Percentiles rank a stretch among this genome's conserved stretches.
Evolutionary conservation across 2,797 vertebrate species (phyloP).

Genomic region (Coregonus ussuriensis): DNA sequence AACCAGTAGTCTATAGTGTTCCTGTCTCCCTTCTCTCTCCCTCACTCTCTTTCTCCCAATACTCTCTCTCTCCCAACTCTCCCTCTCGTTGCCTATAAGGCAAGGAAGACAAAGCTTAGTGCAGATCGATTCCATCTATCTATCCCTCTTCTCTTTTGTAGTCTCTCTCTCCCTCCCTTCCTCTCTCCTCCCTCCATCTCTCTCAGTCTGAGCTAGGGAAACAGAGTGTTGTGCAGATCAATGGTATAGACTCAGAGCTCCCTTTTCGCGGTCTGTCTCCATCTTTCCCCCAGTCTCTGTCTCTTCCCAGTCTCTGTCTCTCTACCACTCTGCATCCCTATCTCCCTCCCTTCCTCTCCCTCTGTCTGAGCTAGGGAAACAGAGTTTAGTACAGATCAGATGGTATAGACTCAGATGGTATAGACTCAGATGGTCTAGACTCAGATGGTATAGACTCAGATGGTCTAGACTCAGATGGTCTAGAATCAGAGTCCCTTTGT

Average conservation of each 20-base stretch:
- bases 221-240: not conserved
- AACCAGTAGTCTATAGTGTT: slow-evolving; percentile 32
- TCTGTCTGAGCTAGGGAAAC: not conserved
- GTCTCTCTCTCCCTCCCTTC: not conserved
- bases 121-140: slow-evolving; percentile 71
- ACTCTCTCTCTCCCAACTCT: not conserved
- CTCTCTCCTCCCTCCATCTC: too few relatives aligned
- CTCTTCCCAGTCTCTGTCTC: not conserved
- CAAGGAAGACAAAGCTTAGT: slow-evolving; percentile 74
- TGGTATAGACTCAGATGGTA: too few relatives aligned
- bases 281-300: not conserved
- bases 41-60: not conserved
- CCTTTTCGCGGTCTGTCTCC: not conserved
- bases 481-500: not conserved
- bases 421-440: too few relatives aligned
- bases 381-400: not conserved
- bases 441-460: too few relatives aligned
- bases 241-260: not conserved
- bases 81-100: slow-evolving; percentile 54
- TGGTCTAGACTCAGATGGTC: too few relatives aligned
- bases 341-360: not conserved
- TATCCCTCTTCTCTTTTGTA: not conserved
- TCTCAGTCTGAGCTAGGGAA: too few relatives aligned
- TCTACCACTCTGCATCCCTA: too few relatives aligned
- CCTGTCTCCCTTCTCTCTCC: slow-evolving; percentile 37